Conservation (phyloP, 2,888 invertebrate species). For the Scrobipalpa atriplicella region DNA sequence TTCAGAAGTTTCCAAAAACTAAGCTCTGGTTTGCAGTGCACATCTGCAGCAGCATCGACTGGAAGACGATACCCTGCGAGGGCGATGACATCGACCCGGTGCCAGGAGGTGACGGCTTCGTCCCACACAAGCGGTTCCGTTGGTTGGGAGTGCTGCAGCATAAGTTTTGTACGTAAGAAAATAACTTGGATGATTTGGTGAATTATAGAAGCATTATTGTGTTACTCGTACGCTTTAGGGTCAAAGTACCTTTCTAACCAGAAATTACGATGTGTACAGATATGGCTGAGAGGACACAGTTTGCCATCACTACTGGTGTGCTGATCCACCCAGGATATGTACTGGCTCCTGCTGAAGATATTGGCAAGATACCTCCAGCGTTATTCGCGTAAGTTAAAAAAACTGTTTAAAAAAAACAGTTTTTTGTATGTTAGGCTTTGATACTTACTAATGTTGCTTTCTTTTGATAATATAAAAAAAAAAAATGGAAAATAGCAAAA, state of each 20-base stretch:
- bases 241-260: too few species aligned
- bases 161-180: constrained; percentile 8
- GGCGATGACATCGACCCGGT: constrained; percentile 4
- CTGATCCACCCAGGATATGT: constrained; percentile 15
- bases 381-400: neutral
- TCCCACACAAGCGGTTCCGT: neutral
- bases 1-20: too few species aligned
- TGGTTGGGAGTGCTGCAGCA: constrained; percentile 21
- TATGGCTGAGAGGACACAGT: constrained; percentile 14
- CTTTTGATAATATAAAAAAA: too few species aligned
- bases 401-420: too few species aligned
- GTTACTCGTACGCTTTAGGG: too few species aligned
- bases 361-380: constrained; percentile 7
- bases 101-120: neutral
- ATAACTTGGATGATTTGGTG: too few species aligned
- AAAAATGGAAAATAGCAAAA: too few species aligned
- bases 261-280: neutral
- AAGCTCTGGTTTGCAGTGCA: neutral
- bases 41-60: constrained; percentile 1
- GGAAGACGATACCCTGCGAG: neutral
- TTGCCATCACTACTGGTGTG: constrained; percentile 5
- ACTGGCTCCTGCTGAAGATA: constrained; percentile 20
- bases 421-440: too few species aligned
- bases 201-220: too few species aligned
- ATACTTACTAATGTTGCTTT: too few species aligned